Base-by-base conservation (phyloP, 2,113 vertebrate genomes). In the Actenoides hombroni region DNA sequence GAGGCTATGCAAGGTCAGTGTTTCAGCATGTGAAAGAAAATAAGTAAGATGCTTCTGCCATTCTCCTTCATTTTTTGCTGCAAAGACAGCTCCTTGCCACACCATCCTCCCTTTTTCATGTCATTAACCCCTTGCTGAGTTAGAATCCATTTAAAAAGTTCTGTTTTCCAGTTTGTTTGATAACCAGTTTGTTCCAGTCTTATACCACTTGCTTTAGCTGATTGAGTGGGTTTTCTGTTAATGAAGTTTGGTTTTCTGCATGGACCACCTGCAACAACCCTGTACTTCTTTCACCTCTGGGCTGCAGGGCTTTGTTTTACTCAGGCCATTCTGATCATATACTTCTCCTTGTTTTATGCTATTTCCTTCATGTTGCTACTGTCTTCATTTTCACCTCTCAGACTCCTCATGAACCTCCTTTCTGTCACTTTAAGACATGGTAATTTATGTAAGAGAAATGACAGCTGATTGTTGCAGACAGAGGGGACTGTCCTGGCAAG, bases 311-410 rank as follows among this genome's bases (percentile, higher is more conserved):
- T 46, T 73, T 74, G 4, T 31, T 86, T 51, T 15, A 28, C 4
- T 2, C 16, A 25, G 25, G 4, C 0, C 1, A 3, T 75, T 25
- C 10, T 40, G 8, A 54, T 19, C 12, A 3, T 24, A 24, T 7
- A 2, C 7, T 42, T 39, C 7, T 28, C 3, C 17, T 70, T 40
- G 1, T 2, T 8, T 5, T 1, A 4, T 49, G 2, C 7, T 84
- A 5, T 65, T 23, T 64, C 21, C 18, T 49, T 69, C 16, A 5
- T 8, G 11, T 9, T 76, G 9, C 6, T 81, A 3, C 26, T 78
- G 1, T 70, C 26, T 67, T 16, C 18, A 24, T 63, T 61, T 89
- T 74, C 16, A 8, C 20, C 20, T 53, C 56, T 69, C 10, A 39
- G 16, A 23, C 4, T 53, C 59, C 26, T 78, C 9, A 3, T 28